Base-by-base conservation (phyloP, 2,888 invertebrate species). In the Lasioglossum vierecki region DNA sequence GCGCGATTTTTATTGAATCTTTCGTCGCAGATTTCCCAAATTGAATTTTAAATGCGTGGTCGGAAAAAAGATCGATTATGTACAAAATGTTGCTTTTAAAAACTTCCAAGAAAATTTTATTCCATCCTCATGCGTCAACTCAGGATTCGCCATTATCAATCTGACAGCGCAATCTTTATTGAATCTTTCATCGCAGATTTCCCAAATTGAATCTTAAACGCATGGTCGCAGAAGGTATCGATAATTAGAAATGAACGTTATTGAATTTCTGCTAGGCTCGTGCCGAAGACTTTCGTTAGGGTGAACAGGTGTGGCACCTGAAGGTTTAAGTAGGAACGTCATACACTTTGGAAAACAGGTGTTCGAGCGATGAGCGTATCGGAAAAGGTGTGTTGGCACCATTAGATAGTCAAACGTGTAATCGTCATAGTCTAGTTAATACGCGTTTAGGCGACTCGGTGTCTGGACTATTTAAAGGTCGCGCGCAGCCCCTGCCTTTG, bases 381-480 rank as follows among this genome's bases (percentile, higher is more conserved):
- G 53, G 76, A 72, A 83, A 89, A 86, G 88, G 81, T 75, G 80
- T 83, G 82, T 39, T 82, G 76, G 80, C 68, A 83, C 79, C 88
- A 77, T 90, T 88, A 83, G 80, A 88, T 86, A 85, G 76, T 71
- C 73, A 57, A 39, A 80, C 73, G 75, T 75, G 75, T 71, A 41
- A 49, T 70, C 68, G 80, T 82, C 83, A 83, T 83, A 82, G 76
- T 80, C 66, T 49, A 82, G 72, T 84, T 82, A 80, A 82, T 84
- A 76, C 66, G 79, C 79, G 73, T 84, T 88, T 87, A 87, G 87
- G 84, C 87, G 84, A 83, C 90, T 72, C 44, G 75, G 72, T 84
- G 88, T 88, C 85, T 89, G 80, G 86, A 82, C 71, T 76, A 75
- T 63, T 88, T 86, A 84, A 88, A 88, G 88, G 83, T 83, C 79